Percentiles rank a stretch among this genome's conserved stretches.
These are phyloP conservation scores for Vesta saturnalis DNA, from an alignment of 2,888 invertebrate species.

Conservation along the genomic window DNA sequence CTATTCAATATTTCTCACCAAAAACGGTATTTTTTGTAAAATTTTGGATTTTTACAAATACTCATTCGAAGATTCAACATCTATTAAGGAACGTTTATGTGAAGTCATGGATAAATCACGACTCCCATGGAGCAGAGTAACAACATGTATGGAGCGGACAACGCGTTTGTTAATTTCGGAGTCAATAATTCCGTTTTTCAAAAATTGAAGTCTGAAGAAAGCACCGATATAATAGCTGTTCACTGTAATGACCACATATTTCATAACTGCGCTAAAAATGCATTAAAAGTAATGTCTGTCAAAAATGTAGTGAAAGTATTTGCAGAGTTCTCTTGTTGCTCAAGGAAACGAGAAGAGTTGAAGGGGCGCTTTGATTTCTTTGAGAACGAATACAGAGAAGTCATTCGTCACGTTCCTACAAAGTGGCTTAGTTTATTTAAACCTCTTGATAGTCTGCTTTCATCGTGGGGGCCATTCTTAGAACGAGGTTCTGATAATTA, in stretches of 20 bases:
- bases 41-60: slow-evolving; percentile 12
- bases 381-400: neutral
- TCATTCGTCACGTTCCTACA: neutral
- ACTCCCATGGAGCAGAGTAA: slow-evolving; percentile 4
- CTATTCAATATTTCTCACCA: neutral
- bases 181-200: neutral
- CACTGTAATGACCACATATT: neutral
- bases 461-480: slow-evolving; percentile 2
- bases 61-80: slow-evolving; percentile 7
- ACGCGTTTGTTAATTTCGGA: slow-evolving; percentile 4
- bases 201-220: neutral
- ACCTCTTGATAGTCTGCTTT: neutral
- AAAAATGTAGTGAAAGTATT: neutral
- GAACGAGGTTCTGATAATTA: slow-evolving; percentile 3
- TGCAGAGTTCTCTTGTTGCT: neutral
- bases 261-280: slow-evolving; percentile 6
- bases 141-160: slow-evolving; percentile 6
- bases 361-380: slow-evolving; percentile 5
- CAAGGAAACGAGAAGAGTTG: slow-evolving; percentile 1
- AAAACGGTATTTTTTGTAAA: neutral
- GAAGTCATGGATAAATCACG: neutral
- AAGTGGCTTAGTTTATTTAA: neutral
- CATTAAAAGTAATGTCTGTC: slow-evolving; percentile 2
- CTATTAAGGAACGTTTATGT: neutral
- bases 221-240: neutral